Base-by-base conservation (phyloP, 2,888 invertebrate genomes). In the Melipona beecheii region DNA sequence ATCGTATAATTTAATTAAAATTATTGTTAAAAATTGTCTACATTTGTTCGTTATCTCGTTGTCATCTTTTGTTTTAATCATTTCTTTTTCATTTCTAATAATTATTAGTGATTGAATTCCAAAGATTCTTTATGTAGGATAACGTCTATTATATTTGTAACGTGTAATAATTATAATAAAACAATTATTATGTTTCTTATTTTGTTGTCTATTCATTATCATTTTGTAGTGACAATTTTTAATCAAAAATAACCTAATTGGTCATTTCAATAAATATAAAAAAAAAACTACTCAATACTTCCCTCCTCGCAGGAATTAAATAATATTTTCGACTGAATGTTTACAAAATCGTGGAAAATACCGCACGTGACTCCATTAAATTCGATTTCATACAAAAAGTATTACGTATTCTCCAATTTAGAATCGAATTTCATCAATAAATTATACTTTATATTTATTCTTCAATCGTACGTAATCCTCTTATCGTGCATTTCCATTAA, bases 91-190 rank as follows among this genome's bases (percentile, higher is more conserved):
- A 65, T 36, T 56, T 56, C 50, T 74, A 64, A 15, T 58, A 58
- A 43, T 50, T n/a, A 9, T 27, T 17, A 69, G 24, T n/a, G 36
- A 73, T 69, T 15, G 17, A 31, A 70, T 68, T 31, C 68, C 72
- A 73, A 54, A 79, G 50, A 50, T 56, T 13, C 21, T n/a, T 17
- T 64, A 24, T 1, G 54, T 66, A 54, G 21, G 49, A 54, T 54
- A 72, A 4, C 49, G n/a, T 79, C 13, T 54, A 19, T 73, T 58
- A 58, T 60, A 64, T 82, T 82, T 64, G 50, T 73, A 81, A 66
- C n/a, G 58, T 78, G n/a, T 54, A 74, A 50, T 52, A 77, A 65
- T 72, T 50, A 49, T 68, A 79, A 69, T 79, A 81, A 81, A 81
- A 43, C 11, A 50, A 58, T 17, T 58, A 65, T 9, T 65, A 31